Conservation (phyloP, 2,888 invertebrate genomes). For the Ptychoptera albimana region DNA sequence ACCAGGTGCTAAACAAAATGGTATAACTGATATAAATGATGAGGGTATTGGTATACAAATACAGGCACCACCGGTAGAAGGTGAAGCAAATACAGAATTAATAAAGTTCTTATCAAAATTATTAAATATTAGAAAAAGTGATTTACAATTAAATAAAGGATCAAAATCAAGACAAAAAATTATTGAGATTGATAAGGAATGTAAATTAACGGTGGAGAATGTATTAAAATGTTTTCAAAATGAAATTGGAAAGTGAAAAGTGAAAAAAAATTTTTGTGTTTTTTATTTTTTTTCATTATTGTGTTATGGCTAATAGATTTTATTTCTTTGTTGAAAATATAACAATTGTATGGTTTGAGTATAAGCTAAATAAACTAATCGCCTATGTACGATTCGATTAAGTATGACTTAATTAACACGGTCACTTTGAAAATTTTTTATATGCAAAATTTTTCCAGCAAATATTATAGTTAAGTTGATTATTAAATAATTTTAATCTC, state of each 20-base stretch:
- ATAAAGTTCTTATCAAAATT: conserved; percentile 52
- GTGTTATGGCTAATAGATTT: too few species aligned
- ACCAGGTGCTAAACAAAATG: conserved; percentile 57
- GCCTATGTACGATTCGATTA: too few species aligned
- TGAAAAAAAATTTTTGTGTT: too few species aligned
- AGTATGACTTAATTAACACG: too few species aligned
- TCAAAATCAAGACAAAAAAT: conserved; percentile 41
- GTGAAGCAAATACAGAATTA: conserved; percentile 64
- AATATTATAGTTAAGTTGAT: too few species aligned
- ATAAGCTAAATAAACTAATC: too few species aligned
- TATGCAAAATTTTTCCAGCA: too few species aligned
- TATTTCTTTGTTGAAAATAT: too few species aligned
- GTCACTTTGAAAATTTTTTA: too few species aligned
- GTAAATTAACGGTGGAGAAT: conserved; percentile 27
- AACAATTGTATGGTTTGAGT: too few species aligned
- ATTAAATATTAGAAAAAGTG: conserved; percentile 52
- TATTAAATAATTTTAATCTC: too few species aligned
- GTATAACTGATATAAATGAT: conserved; percentile 42
- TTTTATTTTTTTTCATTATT: too few species aligned
- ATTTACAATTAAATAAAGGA: conserved; percentile 47
- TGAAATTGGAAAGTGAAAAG: conserved; percentile 17
- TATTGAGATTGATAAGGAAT: conserved; percentile 32
- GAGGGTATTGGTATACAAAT: conserved; percentile 62
- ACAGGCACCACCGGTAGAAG: conserved; percentile 64
- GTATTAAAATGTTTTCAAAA: conserved; percentile 29